These are phyloP conservation scores for Lucilia cuprina DNA, from an alignment of 1,140 invertebrate species.

Conservation along the genomic window DNA sequence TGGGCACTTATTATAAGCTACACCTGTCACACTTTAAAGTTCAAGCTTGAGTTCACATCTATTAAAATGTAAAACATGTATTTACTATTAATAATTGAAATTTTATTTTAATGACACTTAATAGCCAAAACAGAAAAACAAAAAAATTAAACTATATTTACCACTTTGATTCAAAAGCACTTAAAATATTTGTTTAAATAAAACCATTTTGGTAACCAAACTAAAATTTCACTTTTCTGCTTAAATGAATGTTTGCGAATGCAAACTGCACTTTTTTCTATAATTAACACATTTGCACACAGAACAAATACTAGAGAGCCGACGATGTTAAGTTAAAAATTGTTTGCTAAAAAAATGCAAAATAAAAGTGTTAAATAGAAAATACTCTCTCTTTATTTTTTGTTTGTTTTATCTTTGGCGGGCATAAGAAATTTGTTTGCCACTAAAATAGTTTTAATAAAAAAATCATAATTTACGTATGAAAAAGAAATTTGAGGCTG, in stretches of 20 bases:
- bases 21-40: not conserved
- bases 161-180: too few species aligned
- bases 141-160: too few species aligned
- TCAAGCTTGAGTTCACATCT: not conserved
- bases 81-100: not conserved
- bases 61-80: not conserved
- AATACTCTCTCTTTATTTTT: not conserved
- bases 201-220: not conserved
- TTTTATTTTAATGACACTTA: not conserved
- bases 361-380: not conserved
- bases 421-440: not conserved
- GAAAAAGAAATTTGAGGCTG: not conserved
- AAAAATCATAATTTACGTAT: not conserved
- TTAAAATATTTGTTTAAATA: too few species aligned
- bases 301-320: conserved; percentile 1
- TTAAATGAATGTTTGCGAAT: not conserved
- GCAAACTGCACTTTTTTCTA: conserved; percentile 1
- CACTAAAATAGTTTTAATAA: not conserved
- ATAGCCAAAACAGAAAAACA: too few species aligned
- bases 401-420: not conserved
- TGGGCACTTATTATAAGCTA: not conserved
- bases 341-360: not conserved
- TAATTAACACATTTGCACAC: conserved; percentile 28
- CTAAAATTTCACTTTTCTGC: conserved; percentile 3
- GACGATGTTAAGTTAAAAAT: not conserved